A percentile compares a stretch with the other conserved stretches of the same genome.
phyloP scores from a whole-genome alignment of 2,797 vertebrate genomes.

The Anniella stebbinsi region DNA sequence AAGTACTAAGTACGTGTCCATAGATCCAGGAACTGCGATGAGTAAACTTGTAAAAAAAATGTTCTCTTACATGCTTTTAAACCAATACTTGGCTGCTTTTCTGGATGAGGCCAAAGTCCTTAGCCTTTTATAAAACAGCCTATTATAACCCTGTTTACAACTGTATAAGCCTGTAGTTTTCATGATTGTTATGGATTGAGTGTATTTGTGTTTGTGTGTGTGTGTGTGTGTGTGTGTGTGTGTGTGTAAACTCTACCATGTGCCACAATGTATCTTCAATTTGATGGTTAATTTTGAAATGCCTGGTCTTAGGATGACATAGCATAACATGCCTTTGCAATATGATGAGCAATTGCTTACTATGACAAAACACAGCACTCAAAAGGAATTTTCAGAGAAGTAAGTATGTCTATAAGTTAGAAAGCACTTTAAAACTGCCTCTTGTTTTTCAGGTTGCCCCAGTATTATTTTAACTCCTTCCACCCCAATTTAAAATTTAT shows the following conservation, averaged over 20 bases:
- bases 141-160: too few species aligned
- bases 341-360: background rate
- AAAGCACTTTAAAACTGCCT: background rate
- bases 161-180: background rate
- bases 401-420: background rate
- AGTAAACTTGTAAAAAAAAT: background rate
- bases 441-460: background rate
- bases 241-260: background rate
- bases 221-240: too few species aligned
- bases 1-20: too few species aligned
- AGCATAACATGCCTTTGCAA: background rate
- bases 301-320: background rate
- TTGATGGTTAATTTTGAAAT: background rate
- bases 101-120: constrained; percentile 2
- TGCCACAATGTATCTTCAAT: background rate
- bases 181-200: background rate
- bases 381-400: background rate
- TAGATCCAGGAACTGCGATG: background rate
- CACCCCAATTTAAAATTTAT: background rate
- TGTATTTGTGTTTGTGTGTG: too few species aligned
- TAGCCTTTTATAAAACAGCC: background rate
- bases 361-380: background rate
- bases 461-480: background rate
- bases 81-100: background rate
- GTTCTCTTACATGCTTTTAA: background rate